Base-by-base conservation (phyloP, 2,888 invertebrate genomes). In the Caenorhabditis panamensis region DNA sequence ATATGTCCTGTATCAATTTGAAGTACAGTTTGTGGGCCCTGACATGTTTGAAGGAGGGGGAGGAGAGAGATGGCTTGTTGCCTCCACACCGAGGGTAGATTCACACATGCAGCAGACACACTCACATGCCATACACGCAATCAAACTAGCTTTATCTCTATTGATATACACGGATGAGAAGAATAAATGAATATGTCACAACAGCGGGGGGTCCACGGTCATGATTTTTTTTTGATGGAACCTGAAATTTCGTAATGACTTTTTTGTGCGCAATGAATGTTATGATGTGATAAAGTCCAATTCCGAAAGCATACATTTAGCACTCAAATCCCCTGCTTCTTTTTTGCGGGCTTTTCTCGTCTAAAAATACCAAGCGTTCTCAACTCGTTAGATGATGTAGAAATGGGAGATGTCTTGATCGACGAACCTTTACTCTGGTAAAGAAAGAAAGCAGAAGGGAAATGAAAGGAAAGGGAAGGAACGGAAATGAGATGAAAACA, bases 131-230 rank as follows among this genome's bases (percentile, higher is more conserved):
- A 72, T 54, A 63, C 47, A 64, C 58, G 58, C 64, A 73, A 73
- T 79, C 73, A 79, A 79, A 79, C 79, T 73, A 79, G 79, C 79
- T 79, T 79, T 79, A 62, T 72, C 72, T 79, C 58, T 49, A 79
- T 67, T 79, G 78, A 79, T 79, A 79, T 71, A 77, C 51, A 69
- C 68, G n/a, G 51, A 64, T 58, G 9, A 56, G 51, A 37, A 59
- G 49, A 53, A 73, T 51, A 66, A 59, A 58, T n/a, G 56, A 58
- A 66, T 51, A 73, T 73, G 64, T 64, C 20, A 73, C 44, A 24
- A 24, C 24, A 49, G n/a, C n/a, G n/a, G 20, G 22, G 44, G 44
- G 6, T 16, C 44, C 44, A 9, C 44, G 20, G 18, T 20, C 18
- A 49, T 13, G 3, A 49, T 20, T 49, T 20, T 49, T n/a, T n/a